Evolutionary conservation across 2,797 vertebrate species (phyloP), one percentile per base, ranked within the genome.

Genomic region (Sciaenops ocellatus): DNA sequence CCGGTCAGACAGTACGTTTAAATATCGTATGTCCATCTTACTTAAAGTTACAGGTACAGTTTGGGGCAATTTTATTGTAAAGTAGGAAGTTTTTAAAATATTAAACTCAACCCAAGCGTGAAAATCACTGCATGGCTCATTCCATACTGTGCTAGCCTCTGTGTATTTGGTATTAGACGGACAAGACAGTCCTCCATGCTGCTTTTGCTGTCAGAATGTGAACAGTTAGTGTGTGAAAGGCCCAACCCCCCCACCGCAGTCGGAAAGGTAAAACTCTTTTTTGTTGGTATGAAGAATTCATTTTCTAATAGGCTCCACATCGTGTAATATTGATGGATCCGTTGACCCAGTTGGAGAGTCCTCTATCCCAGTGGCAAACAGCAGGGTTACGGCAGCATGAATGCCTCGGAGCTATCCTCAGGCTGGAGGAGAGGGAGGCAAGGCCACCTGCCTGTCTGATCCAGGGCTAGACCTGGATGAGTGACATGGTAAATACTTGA

Each of bases 291-390:
- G 47, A 90, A 89, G 69, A 78, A 88, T 90, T 88, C 55, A 84
- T 87, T 85, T 88, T 73, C 74, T 89, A 88, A 92, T 92, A 76
- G 86, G 76, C 77, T 73, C 28, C 42, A 79, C 17, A 22, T 87
- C 16, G 70, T 91, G 72, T 83, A 90, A 91, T 90, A 90, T 90
- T 92, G 86, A 90, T 90, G 83, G 44, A 77, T 80, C 71, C 51
- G 52, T 68, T 90, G 88, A 89, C 92, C 91, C 85, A 87, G 73
- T 89, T 90, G 83, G 65, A 62, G 69, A 85, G 76, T 75, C 61
- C 76, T 62, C 51, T 8, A 80, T 74, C 85, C 78, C 81, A 83
- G 71, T 76, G 78, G 83, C 77, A 83, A 84, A 84, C 74, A 78
- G 82, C 69, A 54, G 79, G 75, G 85, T 87, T 83, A 85, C 82